Evolutionary conservation across 2,888 invertebrate genomes (phyloP), one percentile per base, ranked within the genome.

Genomic region (Harpalus rufipes): DNA sequence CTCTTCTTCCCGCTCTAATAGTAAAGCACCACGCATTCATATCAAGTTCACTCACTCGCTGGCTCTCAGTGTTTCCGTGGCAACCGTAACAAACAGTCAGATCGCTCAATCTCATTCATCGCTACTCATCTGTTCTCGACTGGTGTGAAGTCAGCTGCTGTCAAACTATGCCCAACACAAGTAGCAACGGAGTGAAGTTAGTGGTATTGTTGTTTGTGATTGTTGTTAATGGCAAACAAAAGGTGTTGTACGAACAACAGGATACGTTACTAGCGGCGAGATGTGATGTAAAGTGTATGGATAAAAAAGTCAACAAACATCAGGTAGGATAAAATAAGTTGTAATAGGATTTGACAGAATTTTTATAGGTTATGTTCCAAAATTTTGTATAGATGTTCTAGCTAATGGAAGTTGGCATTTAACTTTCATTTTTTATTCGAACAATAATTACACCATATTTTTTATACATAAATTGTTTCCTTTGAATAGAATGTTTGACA

Each of bases 201-300:
- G 56, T 58, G 56, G 10, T 21, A 58, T 78, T 78, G 58, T 68
- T 44, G 65, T 10, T 56, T 21, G 81, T 68, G 56, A 68, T 68
- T 81, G 61, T 81, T 81, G 81, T 81, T n/a, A 25, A 14, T 90
- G 91, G 87, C 89, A 90, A 87, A 89, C 87, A 91, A 51, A 91
- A 92, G 86, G 89, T 91, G 72, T 91, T 92, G 87, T 90, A 92
- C 44, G 93, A 93, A 85, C 92, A 91, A 80, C 90, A 91, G 87
- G 92, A 92, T 87, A 89, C 93, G 12, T 89, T 94, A 85, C 92
- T 93, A 80, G 93, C 93, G 83, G 93, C 94, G n/a, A 92, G 93
- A 86, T 94, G 94, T 89, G 94, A 94, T 87, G 91, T 94, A 18
- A 91, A 92, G 86, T 94, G 94, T 88, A 91, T 91, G 87, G 92